phyloP scores from a whole-genome alignment of 2,888 invertebrate genomes.

The Hoplodrina ambigua region DNA sequence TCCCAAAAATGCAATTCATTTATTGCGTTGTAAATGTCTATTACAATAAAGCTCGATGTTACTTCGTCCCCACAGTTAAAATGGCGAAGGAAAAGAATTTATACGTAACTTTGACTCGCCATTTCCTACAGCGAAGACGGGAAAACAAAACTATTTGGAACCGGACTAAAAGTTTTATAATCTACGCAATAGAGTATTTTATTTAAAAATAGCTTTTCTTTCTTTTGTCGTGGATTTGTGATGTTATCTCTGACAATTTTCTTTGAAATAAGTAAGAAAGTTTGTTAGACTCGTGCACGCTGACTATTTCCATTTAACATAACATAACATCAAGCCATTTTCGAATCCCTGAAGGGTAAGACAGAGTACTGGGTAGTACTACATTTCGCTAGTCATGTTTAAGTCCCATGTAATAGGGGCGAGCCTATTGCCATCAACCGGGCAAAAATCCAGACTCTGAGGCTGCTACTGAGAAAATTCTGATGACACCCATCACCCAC shows the following conservation, averaged over 20 bases:
- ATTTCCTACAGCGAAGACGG: constrained; percentile 42
- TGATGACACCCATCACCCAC: too few species aligned
- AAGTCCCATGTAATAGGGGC: too few species aligned
- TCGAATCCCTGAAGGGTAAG: too few species aligned
- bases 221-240: constrained; percentile 3
- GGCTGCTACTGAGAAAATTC: too few species aligned
- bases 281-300: neutral
- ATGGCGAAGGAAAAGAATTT: constrained; percentile 45
- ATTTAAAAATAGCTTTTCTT: constrained; percentile 54
- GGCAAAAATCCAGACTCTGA: too few species aligned
- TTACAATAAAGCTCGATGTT: constrained; percentile 45
- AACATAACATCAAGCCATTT: too few species aligned
- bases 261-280: constrained; percentile 15
- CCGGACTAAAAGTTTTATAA: constrained; percentile 52
- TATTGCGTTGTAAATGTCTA: constrained; percentile 33
- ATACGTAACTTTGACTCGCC: constrained; percentile 45
- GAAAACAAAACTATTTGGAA: constrained; percentile 59
- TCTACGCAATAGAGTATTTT: constrained; percentile 45
- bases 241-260: constrained; percentile 23
- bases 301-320: constrained; percentile 9
- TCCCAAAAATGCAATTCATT: constrained; percentile 33
- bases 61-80: constrained; percentile 29
- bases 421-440: too few species aligned
- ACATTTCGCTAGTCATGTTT: too few species aligned
- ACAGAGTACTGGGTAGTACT: too few species aligned